Conservation (phyloP, 1,140 invertebrate genomes). For the Dufourea novaeangliae region DNA sequence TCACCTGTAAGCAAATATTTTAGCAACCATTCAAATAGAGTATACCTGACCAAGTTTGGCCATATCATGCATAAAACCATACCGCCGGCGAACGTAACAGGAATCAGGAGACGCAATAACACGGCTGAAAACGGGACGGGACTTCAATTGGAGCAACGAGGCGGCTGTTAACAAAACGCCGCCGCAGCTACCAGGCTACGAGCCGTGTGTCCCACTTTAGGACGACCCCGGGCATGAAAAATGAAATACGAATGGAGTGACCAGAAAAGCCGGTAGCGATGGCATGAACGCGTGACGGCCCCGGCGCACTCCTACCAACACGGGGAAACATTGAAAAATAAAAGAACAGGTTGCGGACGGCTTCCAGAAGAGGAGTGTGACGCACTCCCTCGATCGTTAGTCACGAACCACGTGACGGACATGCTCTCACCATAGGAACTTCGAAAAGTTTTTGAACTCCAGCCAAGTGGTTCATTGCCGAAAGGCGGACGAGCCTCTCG, state of each 20-base stretch:
- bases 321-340: slow-evolving; percentile 45
- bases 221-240: slow-evolving; percentile 26
- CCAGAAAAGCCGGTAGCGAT: slow-evolving; percentile 34
- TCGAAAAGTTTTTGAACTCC: slow-evolving; percentile 36
- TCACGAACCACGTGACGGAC: slow-evolving; percentile 16
- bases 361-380: slow-evolving; percentile 40
- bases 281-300: slow-evolving; percentile 40
- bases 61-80: background rate
- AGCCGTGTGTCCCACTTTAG: slow-evolving; percentile 46
- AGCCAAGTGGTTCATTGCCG: slow-evolving; percentile 47
- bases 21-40: background rate
- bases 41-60: background rate
- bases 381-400: slow-evolving; percentile 37
- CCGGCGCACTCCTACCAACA: background rate
- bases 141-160: background rate
- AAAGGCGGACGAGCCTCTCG: background rate
- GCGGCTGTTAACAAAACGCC: background rate
- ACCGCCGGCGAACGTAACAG: background rate
- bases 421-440: slow-evolving; percentile 6
- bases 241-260: slow-evolving; percentile 43
- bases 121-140: background rate
- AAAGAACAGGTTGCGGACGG: slow-evolving; percentile 53
- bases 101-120: background rate
- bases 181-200: background rate
- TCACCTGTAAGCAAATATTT: background rate